phyloP scores from a whole-genome alignment of 2,888 invertebrate species.

The Polymixis lichenea region DNA sequence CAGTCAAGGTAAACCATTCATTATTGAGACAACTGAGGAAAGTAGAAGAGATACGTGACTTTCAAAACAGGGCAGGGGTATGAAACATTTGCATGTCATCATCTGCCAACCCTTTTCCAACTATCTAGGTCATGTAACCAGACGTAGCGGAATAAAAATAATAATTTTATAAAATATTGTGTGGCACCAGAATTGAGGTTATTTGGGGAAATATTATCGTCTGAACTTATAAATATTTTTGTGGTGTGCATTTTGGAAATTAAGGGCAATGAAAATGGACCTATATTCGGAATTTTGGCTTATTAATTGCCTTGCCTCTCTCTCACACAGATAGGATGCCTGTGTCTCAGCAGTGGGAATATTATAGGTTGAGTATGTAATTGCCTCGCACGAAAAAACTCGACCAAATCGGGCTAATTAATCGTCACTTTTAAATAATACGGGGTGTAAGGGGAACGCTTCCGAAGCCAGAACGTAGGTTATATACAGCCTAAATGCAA shows the following conservation, averaged over 20 bases:
- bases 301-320: too few species aligned
- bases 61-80: not conserved
- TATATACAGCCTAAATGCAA: too few species aligned
- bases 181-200: not conserved
- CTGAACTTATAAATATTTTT: not conserved
- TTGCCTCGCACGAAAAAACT: too few species aligned
- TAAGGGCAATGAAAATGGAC: not conserved
- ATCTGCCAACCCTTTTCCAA: slow-evolving; percentile 30
- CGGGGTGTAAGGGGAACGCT: too few species aligned
- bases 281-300: not conserved
- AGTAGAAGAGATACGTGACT: slow-evolving; percentile 51
- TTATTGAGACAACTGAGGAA: slow-evolving; percentile 44
- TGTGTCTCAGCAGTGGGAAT: too few species aligned
- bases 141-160: slow-evolving; percentile 15
- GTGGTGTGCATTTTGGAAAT: not conserved
- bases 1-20: slow-evolving; percentile 54
- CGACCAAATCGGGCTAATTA: too few species aligned
- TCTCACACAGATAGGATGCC: too few species aligned
- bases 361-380: too few species aligned
- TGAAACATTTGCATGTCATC: slow-evolving; percentile 35
- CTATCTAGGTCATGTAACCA: slow-evolving; percentile 35
- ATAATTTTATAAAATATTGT: slow-evolving; percentile 24
- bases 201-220: slow-evolving; percentile 1
- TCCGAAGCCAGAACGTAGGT: too few species aligned
- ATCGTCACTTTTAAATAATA: too few species aligned